phyloP scores from a whole-genome alignment of 2,797 vertebrate genomes.

The Semotilus atromaculatus region DNA sequence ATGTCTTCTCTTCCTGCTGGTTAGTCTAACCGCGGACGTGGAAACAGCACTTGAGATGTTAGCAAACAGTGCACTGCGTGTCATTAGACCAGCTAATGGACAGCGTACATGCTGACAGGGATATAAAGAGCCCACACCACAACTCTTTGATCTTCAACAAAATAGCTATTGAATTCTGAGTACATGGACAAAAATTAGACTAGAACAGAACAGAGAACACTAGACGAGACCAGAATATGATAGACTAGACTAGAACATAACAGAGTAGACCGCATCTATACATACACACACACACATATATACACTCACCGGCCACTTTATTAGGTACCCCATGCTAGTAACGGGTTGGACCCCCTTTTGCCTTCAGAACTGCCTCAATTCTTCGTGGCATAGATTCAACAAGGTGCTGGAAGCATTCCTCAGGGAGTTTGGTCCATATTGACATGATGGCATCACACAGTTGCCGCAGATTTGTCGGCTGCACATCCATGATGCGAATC shows the following conservation, averaged over 20 bases:
- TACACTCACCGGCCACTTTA: no score
- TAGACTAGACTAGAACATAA: background rate
- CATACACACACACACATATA: no score
- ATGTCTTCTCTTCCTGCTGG: constrained; percentile 7
- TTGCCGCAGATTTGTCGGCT: no score
- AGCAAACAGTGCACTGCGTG: constrained; percentile 23
- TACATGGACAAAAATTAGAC: background rate
- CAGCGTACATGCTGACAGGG: background rate
- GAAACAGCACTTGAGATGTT: constrained; percentile 30
- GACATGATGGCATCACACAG: no score
- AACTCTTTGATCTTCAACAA: constrained; percentile 36
- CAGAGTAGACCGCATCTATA: background rate
- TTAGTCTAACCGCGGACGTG: background rate
- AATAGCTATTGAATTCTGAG: constrained; percentile 9
- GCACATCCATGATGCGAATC: no score
- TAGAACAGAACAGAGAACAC: background rate
- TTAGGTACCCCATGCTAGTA: no score
- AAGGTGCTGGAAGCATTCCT: no score
- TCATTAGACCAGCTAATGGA: constrained; percentile 41
- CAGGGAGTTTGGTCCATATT: no score
- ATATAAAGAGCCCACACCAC: constrained; percentile 22
- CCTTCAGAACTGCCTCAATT: no score
- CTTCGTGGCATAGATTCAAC: no score
- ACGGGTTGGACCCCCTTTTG: no score
- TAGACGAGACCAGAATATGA: background rate